Conservation (phyloP, 1,140 invertebrate species). For the Drosophila bocki region DNA sequence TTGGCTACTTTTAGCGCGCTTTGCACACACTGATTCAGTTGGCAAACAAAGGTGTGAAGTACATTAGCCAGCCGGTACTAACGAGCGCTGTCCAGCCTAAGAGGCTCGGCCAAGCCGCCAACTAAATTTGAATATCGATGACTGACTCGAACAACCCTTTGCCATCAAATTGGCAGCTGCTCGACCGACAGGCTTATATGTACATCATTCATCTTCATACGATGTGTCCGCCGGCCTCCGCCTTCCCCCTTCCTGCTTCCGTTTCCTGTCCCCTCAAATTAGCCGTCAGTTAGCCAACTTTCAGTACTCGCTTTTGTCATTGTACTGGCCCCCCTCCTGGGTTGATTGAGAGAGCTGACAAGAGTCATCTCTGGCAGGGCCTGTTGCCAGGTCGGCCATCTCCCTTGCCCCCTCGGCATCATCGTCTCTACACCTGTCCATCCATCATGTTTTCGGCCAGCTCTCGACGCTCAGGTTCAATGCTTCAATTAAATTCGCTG, state of each 20-base stretch:
- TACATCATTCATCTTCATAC: slow-evolving; percentile 66
- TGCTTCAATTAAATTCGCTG: slow-evolving; percentile 76
- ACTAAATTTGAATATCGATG: slow-evolving; percentile 18
- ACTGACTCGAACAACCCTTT: slow-evolving; percentile 22
- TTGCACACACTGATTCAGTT: slow-evolving; percentile 20
- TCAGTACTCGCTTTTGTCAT: slow-evolving; percentile 55
- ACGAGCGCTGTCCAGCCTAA: slow-evolving; percentile 23
- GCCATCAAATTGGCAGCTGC: slow-evolving; percentile 37
- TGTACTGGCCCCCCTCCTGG: slow-evolving; percentile 34
- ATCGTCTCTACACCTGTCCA: slow-evolving; percentile 2
- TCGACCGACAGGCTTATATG: slow-evolving; percentile 15
- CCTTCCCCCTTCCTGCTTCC: slow-evolving; percentile 12
- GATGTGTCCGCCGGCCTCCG: slow-evolving; percentile 11
- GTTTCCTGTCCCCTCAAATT: slow-evolving; percentile 48
- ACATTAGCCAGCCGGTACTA: slow-evolving; percentile 53
- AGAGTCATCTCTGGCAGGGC: slow-evolving; percentile 39
- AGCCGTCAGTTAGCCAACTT: slow-evolving; percentile 65
- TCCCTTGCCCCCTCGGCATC: slow-evolving; percentile 1
- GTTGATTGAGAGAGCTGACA: slow-evolving; percentile 65
- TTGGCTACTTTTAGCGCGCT: slow-evolving; percentile 43
- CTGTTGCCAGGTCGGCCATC: slow-evolving; percentile 34
- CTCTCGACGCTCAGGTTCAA: slow-evolving; percentile 51
- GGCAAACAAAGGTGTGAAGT: slow-evolving; percentile 71
- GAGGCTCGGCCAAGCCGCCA: slow-evolving; percentile 25
- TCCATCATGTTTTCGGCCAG: slow-evolving; percentile 27